A percentile compares a stretch with the other conserved stretches of the same genome.
These are phyloP conservation scores for Apogon hyalosoma DNA, from an alignment of 2,797 vertebrate species.

Conservation along the genomic window DNA sequence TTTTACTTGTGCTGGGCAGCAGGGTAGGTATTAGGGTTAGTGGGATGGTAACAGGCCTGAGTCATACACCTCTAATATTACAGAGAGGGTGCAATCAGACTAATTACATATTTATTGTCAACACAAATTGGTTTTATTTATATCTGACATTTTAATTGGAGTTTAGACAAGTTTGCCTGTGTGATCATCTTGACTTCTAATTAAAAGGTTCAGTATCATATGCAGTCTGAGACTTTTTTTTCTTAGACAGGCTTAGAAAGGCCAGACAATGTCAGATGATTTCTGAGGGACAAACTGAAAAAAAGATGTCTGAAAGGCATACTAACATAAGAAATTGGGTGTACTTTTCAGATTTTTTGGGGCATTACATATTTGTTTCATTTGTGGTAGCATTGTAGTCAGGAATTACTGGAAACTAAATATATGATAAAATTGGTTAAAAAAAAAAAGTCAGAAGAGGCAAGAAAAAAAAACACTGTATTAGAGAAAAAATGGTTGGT, in stretches of 20 bases:
- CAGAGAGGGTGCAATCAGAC: constrained; percentile 12
- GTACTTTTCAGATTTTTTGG: too few relatives aligned
- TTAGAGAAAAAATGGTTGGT: too few relatives aligned
- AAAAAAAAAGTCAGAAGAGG: too few relatives aligned
- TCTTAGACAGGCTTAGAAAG: not conserved
- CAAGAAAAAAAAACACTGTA: too few relatives aligned
- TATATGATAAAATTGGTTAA: too few relatives aligned
- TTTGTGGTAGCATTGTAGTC: too few relatives aligned
- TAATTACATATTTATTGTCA: constrained; percentile 40
- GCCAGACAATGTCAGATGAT: not conserved
- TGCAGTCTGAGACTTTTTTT: constrained; percentile 7
- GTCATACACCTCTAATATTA: constrained; percentile 30
- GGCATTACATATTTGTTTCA: too few relatives aligned
- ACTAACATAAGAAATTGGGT: too few relatives aligned
- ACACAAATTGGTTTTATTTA: constrained; percentile 22
- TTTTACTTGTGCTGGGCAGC: constrained; percentile 39
- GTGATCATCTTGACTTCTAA: constrained; percentile 18
- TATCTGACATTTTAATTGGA: not conserved
- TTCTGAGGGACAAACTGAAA: too few relatives aligned
- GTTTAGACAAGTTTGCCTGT: not conserved
- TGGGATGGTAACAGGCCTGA: constrained; percentile 19
- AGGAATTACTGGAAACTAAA: too few relatives aligned
- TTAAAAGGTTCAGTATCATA: not conserved
- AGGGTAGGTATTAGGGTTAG: constrained; percentile 42
- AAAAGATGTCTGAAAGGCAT: too few relatives aligned